Base-by-base conservation (phyloP, 1,140 invertebrate genomes). In the Epicauta chinensis region DNA sequence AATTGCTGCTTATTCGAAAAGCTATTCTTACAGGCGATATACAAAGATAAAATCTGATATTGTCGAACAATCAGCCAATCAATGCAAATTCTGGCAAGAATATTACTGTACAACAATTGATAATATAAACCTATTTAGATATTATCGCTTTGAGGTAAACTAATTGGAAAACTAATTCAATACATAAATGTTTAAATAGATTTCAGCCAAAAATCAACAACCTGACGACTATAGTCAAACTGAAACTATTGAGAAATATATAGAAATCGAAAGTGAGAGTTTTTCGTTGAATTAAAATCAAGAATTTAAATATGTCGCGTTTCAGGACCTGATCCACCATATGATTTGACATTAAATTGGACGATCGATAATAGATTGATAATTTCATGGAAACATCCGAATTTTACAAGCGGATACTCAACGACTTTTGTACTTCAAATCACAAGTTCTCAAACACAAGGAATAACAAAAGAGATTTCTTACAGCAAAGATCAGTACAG, bases 321-420 rank as follows among this genome's bases (percentile, higher is more conserved):
- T 47, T 5, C 12, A 54, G 52, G 15, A 49, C 35, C 47, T 9
- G 32, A 55, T 12, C 5, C 14, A 3, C 47, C 53, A 17, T 37
- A 42, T 11, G 48, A 53, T 13, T 7, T 47, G 15, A 37, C 4
- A 13, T 1, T 42, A 10, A 16, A 29, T 16, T 51, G 30, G 38
- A 43, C 15, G 6, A 12, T 38, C 9, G 14, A 44, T 14, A 39
- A 56, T 40, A 11, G 45, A 45, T 30, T 56, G 29, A 16, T 13
- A 11, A n/a, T 56, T 7, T 35, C 12, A 10, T 52, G 48, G 54
- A 37, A 52, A 12, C 54, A 56, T 52, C 54, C 54, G 5, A 45
- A 45, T 31, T 13, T 34, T 14, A 40, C 54, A 10, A 56, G 51
- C 32, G 54, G 49, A 9, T 13, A 12, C 2, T n/a, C 50, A 9